These are phyloP conservation scores for Alosa alosa DNA, from an alignment of 2,113 vertebrate species.

Conservation along the genomic window DNA sequence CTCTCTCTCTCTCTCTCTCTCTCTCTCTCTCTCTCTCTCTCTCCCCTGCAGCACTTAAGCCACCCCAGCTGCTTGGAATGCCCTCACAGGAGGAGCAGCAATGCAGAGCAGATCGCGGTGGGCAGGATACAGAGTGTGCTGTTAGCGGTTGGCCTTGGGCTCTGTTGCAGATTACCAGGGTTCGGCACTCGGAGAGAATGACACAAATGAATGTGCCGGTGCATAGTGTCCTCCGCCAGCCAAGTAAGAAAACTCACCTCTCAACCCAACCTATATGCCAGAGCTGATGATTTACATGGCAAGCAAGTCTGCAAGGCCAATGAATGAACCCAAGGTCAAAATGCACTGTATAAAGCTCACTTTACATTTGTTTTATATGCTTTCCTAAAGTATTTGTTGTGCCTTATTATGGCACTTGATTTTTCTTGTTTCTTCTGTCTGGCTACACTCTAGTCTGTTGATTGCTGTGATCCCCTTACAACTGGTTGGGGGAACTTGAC, in stretches of 20 bases:
- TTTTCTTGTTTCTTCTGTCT: conserved; percentile 48
- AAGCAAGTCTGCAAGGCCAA: not conserved
- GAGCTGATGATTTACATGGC: not conserved
- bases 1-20: no score
- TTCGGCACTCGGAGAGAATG: conserved; percentile 2
- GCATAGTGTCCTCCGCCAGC: not conserved
- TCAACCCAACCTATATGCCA: not conserved
- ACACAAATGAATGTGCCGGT: conserved; percentile 6
- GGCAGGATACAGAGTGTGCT: conserved; percentile 21
- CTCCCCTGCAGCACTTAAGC: conserved; percentile 54
- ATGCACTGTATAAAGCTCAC: not conserved
- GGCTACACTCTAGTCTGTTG: conserved; percentile 46
- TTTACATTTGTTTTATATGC: not conserved
- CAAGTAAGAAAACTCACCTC: not conserved
- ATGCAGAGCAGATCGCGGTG: conserved; percentile 55
- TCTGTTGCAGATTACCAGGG: conserved; percentile 21
- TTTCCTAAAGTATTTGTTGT: conserved; percentile 16
- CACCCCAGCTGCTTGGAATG: conserved; percentile 59
- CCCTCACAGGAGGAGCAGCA: conserved; percentile 53
- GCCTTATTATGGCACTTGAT: conserved; percentile 39
- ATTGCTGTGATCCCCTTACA: conserved; percentile 53
- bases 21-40: no score
- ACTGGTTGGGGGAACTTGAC: conserved; percentile 51
- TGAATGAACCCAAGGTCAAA: not conserved
- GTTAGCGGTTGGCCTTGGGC: conserved; percentile 39